Evolutionary conservation across 2,888 invertebrate species (phyloP), one percentile per base, ranked within the genome.

Genomic region (Pyrocoelia pectoralis): DNA sequence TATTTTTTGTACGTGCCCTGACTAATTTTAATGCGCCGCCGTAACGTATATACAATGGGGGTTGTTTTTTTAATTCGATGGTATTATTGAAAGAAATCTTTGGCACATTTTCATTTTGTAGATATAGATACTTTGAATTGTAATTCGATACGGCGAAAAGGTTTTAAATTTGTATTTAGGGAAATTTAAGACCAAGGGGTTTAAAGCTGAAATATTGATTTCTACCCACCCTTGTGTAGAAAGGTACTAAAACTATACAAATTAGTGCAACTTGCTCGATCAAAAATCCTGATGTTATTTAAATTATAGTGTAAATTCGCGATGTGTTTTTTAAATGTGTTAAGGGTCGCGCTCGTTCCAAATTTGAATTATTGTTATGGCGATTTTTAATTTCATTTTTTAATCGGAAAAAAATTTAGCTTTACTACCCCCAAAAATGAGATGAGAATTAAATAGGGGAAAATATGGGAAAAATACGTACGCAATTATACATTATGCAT

Each of bases 161-260:
- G 33, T 33, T 8, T n/a, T n/a, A n/a, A 33, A 10, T 33, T 33
- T 33, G 33, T 33, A 33, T 33, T 73, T 72, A 68, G 74, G 74
- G 72, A 73, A 66, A 75, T 77, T 76, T 71, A 63, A 66, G 66
- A 60, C 57, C 56, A 53, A 65, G 72, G 70, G 71, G 74, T 75
- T 73, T 68, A 69, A 69, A 72, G 70, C 74, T 68, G 66, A 71
- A 73, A 75, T 77, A 77, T 77, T 77, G 77, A 77, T 77, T 77
- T 76, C 74, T 70, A 71, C 73, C 76, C 75, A 76, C 77, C 77
- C 77, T 74, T 72, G 29, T 18, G 58, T 29, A 57, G 51, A 55
- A 57, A 43, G 63, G 54, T 54, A 63, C 63, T 64, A 64, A 59
- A 64, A 46, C 58, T 58, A n/a, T n/a, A 63, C 58, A 41, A 64